These are phyloP conservation scores for Anguilla rostrata DNA, from an alignment of 2,113 vertebrate genomes.

Conservation along the genomic window DNA sequence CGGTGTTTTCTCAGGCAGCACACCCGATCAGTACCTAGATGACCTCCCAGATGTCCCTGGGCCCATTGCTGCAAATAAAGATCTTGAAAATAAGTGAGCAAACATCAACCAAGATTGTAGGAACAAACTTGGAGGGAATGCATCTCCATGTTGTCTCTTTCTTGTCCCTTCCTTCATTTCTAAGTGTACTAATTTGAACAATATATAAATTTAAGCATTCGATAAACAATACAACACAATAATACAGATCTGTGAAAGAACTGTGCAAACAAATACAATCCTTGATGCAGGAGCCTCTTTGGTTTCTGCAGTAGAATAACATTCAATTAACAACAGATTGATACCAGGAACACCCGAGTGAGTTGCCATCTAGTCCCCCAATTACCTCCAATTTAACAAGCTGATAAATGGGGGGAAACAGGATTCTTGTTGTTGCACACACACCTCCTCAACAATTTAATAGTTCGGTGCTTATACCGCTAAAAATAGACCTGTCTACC, in stretches of 20 bases:
- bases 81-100: background rate
- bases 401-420: background rate
- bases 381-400: background rate
- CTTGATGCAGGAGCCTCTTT: background rate
- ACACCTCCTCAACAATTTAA: background rate
- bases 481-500: no score
- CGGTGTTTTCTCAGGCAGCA: background rate
- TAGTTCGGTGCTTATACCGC: no score
- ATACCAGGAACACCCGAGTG: background rate
- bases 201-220: background rate
- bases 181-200: background rate
- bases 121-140: no score
- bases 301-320: background rate
- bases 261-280: no score
- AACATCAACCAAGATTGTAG: background rate
- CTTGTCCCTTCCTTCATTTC: no score
- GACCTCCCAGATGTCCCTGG: background rate
- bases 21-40: background rate
- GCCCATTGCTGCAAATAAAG: no score
- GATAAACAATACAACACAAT: no score
- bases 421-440: background rate
- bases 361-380: background rate
- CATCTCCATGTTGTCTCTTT: no score
- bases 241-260: background rate
- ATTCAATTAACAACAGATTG: background rate